phyloP scores from a whole-genome alignment of 1,140 invertebrate species.

The Galendromus occidentalis region DNA sequence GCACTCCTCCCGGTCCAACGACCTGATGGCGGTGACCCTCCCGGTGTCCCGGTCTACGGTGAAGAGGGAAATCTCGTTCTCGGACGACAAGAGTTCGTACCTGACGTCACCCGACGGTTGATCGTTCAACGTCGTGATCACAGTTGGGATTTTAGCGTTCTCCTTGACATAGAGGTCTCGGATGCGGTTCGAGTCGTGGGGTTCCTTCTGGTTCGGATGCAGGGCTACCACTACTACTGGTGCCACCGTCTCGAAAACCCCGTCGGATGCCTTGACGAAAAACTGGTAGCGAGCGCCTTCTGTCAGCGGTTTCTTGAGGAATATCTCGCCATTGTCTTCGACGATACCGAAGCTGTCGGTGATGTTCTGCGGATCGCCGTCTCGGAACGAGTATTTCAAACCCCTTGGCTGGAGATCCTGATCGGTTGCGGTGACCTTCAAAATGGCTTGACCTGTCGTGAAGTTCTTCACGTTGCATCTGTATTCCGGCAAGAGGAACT shows the following conservation, averaged over 20 bases:
- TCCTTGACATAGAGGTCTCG: conserved; percentile 59
- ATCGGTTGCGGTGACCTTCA: conserved; percentile 35
- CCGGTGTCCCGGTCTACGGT: conserved; percentile 44
- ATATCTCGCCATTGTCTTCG: conserved; percentile 43
- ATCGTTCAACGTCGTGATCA: conserved; percentile 26
- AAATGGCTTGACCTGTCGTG: conserved; percentile 39
- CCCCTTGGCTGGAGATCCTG: conserved; percentile 37
- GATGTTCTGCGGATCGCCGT: conserved; percentile 35
- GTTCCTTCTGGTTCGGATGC: conserved; percentile 42
- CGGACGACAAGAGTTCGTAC: conserved; percentile 45
- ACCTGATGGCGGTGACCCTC: conserved; percentile 44
- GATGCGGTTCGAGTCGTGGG: conserved; percentile 45
- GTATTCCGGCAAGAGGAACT: conserved; percentile 56
- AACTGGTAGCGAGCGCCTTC: conserved; percentile 63
- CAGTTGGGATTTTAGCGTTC: conserved; percentile 39
- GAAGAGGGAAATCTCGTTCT: conserved; percentile 41
- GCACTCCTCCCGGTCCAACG: conserved; percentile 52
- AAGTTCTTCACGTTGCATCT: conserved; percentile 46
- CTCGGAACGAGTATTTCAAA: conserved; percentile 50
- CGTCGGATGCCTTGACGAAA: conserved; percentile 64
- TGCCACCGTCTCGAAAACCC: conserved; percentile 51
- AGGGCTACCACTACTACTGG: conserved; percentile 57
- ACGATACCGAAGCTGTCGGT: conserved; percentile 45
- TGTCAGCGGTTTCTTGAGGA: conserved; percentile 37
- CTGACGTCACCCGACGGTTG: conserved; percentile 25